Base-by-base conservation (phyloP, 2,888 invertebrate genomes). In the Phymatocera aterrima region DNA sequence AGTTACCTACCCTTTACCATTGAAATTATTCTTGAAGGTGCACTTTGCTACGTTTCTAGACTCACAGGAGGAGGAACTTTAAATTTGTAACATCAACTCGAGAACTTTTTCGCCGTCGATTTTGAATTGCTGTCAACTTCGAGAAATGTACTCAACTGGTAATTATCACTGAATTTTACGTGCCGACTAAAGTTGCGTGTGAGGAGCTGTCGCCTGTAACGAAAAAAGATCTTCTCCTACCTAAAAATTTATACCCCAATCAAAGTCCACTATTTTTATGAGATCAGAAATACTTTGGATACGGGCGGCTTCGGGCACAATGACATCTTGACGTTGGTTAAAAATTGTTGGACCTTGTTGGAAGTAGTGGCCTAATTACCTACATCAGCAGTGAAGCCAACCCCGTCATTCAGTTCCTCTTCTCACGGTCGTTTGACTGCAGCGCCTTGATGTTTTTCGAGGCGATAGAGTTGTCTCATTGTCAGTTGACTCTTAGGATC, bases 21-120 rank as follows among this genome's bases (percentile, higher is more conserved):
- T 72, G 72, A 72, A 51, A 51, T 72, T 51, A 72, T 48, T 12
- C 51, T 31, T 51, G 48, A 51, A 48, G 51, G 43, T 68, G 68
- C 68, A 68, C 28, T 68, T 64, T 64, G 61, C 68, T 28, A 46
- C 68, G 28, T 46, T 43, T 68, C 46, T 43, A 68, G 24, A 43
- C 46, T 37, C 12, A 64, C 21, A n/a, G 34, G 18, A 64, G 37
- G 34, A 21, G 18, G 37, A 64, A 37, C 61, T 34, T 37, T 37
- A 21, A 64, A 37, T 37, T 37, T 37, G 5, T 18, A 64, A 64
- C 61, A n/a, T 64, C 37, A 37, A 64, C 18, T 64, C 37, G 5
- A 4, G 18, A 37, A n/a, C 61, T 37, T 15, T 37, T 37, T 37
- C 61, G 61, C 6, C 18, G 10, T 37, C 34, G 10, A 37, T 34